phyloP scores from a whole-genome alignment of 1,140 invertebrate genomes.

The Spodoptera frugiperda region DNA sequence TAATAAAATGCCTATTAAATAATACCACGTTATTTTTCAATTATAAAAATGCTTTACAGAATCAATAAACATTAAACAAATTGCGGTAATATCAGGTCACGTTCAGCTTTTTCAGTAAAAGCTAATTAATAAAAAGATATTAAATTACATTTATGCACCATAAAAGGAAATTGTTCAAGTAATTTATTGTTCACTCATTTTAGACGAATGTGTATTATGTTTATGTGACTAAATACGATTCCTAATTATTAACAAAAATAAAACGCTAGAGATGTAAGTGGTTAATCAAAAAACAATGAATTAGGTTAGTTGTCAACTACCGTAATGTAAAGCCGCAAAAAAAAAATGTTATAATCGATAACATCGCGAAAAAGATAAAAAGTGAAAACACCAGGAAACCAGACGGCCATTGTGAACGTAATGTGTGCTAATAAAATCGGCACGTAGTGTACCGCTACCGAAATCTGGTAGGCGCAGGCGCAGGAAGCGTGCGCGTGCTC shows the following conservation, averaged over 20 bases:
- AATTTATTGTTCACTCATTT: not conserved
- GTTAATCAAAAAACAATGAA: too few relatives aligned
- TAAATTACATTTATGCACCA: not conserved
- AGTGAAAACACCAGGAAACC: constrained; percentile 45
- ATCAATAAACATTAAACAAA: not conserved
- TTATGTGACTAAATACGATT: too few relatives aligned
- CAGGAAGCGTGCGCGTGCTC: constrained; percentile 80
- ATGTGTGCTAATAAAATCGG: constrained; percentile 48
- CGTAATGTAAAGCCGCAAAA: too few relatives aligned
- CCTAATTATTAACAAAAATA: too few relatives aligned
- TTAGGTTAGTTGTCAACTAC: too few relatives aligned
- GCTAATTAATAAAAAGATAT: not conserved
- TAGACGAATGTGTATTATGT: too few relatives aligned
- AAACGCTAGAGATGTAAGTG: too few relatives aligned
- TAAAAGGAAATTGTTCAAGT: not conserved
- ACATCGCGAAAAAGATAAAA: constrained; percentile 15
- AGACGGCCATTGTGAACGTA: constrained; percentile 38
- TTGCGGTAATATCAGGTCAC: not conserved
- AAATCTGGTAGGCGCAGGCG: constrained; percentile 49
- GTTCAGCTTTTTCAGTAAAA: not conserved
- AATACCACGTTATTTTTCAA: too few relatives aligned
- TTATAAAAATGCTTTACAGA: too few relatives aligned
- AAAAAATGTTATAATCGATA: too few relatives aligned
- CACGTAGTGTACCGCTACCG: constrained; percentile 47
- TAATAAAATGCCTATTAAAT: too few relatives aligned